Base-by-base conservation (phyloP, 1,140 invertebrate genomes). In the Atta texana region DNA sequence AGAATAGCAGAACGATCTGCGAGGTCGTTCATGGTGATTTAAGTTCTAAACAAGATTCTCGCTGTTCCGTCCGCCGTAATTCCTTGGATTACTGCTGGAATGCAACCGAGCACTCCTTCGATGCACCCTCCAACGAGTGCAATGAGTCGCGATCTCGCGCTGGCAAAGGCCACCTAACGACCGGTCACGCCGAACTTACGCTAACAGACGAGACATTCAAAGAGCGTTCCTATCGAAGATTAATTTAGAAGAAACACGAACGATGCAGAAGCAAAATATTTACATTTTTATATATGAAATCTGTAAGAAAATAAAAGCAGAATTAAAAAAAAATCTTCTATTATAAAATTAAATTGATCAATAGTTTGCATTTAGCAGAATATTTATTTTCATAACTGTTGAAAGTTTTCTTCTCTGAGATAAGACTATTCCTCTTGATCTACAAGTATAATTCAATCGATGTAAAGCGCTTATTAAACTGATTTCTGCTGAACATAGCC, bases 61-160 rank as follows among this genome's bases (percentile, higher is more conserved):
- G 76, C 77, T 68, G 49, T 66, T 72, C 66, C 76, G 61, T 72
- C 31, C 63, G 44, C 14, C 21, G 53, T 57, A 55, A 69, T 55
- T 82, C 66, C 53, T 72, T 24, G 18, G 28, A 44, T 34, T 80
- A 18, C 4, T 39, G 39, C 12, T 85, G 88, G 89, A 90, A 89
- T 90, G 89, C 85, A 63, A 51, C 74, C 39, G 44, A 89, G 86
- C 88, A 89, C 89, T 90, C 89, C 88, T 49, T 75, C 59, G 86
- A 90, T 88, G 86, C 72, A 71, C 75, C 85, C 89, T 66, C 39
- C 49, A 16, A 77, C 24, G 39, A 66, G 61, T 69, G 74, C 61
- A 39, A 55, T 64, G 34, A 80, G 81, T 51, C 81, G 69, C 82
- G 81, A 78, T 77, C 87, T 66, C 66, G 39, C 51, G 51, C 53